These are phyloP conservation scores for Scaptomyza reducta DNA, from an alignment of 2,888 invertebrate species.

Conservation along the genomic window DNA sequence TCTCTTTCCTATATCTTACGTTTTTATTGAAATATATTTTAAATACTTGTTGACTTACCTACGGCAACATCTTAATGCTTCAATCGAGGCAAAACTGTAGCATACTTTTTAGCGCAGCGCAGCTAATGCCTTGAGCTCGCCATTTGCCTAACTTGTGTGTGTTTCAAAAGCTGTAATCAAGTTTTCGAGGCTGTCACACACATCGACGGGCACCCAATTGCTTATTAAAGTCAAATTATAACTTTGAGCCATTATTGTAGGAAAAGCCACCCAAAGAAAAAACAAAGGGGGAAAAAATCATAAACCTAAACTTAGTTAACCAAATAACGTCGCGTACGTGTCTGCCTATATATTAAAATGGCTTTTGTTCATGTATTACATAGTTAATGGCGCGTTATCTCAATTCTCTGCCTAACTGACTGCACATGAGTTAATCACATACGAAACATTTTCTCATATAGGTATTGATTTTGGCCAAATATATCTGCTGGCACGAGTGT, in stretches of 20 bases:
- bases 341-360: slow-evolving; percentile 53
- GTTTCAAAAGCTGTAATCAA: slow-evolving; percentile 2
- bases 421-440: slow-evolving; percentile 75
- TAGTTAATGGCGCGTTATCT: slow-evolving; percentile 72
- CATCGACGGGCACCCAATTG: slow-evolving; percentile 58
- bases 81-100: no score
- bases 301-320: slow-evolving; percentile 21
- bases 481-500: slow-evolving; percentile 3
- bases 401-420: slow-evolving; percentile 66
- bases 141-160: slow-evolving; percentile 18
- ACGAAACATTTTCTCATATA: slow-evolving; percentile 20
- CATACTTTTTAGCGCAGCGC: no score
- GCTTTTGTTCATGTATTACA: slow-evolving; percentile 66
- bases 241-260: slow-evolving; percentile 53
- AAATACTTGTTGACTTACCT: not conserved
- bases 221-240: slow-evolving; percentile 71
- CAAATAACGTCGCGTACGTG: slow-evolving; percentile 28
- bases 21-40: not conserved
- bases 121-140: not conserved
- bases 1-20: not conserved
- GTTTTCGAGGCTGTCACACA: slow-evolving; percentile 19
- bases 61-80: no score
- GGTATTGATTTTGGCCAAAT: slow-evolving; percentile 62
- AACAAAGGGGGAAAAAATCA: not conserved
- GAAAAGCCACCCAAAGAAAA: not conserved